phyloP scores from a whole-genome alignment of 2,113 vertebrate species.

The Trematocara nigrifrons region DNA sequence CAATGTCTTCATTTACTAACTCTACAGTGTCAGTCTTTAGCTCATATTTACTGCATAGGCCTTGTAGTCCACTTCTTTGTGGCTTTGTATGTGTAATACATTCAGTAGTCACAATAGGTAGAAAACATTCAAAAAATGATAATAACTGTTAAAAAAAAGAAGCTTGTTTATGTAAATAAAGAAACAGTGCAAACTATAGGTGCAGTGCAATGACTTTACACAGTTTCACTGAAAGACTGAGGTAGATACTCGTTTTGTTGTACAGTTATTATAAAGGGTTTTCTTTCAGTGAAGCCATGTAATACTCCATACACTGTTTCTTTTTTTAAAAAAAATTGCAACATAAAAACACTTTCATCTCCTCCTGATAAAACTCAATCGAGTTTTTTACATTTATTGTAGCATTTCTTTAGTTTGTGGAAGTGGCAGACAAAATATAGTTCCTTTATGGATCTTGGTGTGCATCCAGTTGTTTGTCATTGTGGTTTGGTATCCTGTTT shows the following conservation, averaged over 20 bases:
- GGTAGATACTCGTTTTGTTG: conserved; percentile 30
- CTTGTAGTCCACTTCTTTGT: not conserved
- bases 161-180: not conserved
- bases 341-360: not conserved
- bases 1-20: not conserved
- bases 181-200: conserved; percentile 45
- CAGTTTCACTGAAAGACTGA: conserved; percentile 5
- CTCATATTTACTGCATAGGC: not conserved
- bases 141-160: not conserved
- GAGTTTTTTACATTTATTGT: not conserved
- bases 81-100: not conserved
- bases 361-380: not conserved
- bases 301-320: not conserved
- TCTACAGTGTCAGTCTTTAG: not conserved
- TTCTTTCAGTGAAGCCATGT: not conserved
- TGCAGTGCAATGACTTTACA: conserved; percentile 48
- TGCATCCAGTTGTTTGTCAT: not conserved
- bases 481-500: not conserved
- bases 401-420: not conserved
- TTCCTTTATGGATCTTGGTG: not conserved
- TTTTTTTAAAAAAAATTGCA: not conserved
- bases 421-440: not conserved
- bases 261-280: not conserved
- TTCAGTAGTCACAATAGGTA: conserved; percentile 18
- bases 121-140: not conserved